Conservation (phyloP, 2,797 vertebrate genomes). For the Micromesistius poutassou region DNA sequence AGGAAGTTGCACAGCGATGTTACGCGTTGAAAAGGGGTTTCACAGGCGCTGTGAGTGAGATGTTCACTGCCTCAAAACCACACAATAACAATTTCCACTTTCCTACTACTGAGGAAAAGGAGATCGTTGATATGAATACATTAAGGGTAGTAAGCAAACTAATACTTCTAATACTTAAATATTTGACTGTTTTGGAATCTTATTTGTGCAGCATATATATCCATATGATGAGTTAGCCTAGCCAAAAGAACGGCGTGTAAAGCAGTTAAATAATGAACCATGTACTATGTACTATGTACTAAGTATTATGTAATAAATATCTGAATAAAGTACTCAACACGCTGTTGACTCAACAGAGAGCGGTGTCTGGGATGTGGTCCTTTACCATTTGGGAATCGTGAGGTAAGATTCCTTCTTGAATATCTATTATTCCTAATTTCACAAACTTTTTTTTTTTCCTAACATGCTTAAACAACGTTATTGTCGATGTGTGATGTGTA, state of each 20-base stretch:
- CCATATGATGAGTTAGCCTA: not conserved
- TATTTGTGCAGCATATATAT: not conserved
- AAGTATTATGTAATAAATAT: not conserved
- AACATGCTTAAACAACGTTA: not conserved
- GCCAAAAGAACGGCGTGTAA: not conserved
- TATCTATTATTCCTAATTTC: not conserved
- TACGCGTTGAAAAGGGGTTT: no score
- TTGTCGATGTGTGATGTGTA: not conserved
- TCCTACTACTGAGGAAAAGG: not conserved
- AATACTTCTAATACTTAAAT: not conserved
- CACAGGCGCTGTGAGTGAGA: no score
- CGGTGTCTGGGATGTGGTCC: constrained; percentile 64
- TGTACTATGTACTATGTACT: not conserved
- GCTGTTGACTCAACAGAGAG: constrained; percentile 56
- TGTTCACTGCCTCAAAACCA: no score
- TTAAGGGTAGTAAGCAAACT: not conserved
- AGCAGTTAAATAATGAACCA: not conserved
- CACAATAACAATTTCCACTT: no score
- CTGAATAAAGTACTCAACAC: not conserved
- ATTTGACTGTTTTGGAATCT: not conserved
- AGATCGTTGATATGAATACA: not conserved
- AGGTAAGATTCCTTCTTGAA: constrained; percentile 57
- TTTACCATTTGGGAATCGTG: constrained; percentile 73
- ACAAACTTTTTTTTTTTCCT: no score
- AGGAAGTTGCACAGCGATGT: no score